Conservation (phyloP, 2,888 invertebrate species). For the Frankliniella intonsa region DNA sequence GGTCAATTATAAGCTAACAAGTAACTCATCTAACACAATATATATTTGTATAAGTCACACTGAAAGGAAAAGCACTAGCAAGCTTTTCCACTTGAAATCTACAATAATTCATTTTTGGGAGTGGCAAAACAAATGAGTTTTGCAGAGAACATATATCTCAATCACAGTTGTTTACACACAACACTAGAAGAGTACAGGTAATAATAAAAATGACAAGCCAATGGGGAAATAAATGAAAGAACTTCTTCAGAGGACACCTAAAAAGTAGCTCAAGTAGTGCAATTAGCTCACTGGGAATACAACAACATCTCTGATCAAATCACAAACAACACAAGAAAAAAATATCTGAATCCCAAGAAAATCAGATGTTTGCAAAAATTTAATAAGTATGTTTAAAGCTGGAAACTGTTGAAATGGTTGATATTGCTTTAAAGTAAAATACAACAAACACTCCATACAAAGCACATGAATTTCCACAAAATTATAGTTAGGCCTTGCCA, state of each 20-base stretch:
- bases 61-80: conserved; percentile 12
- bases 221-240: not conserved
- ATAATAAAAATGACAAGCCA: conserved; percentile 6
- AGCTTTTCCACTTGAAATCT: not conserved
- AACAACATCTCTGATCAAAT: not conserved
- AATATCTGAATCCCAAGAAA: not conserved
- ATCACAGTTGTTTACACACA: conserved; percentile 25
- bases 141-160: conserved; percentile 9
- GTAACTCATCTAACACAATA: not conserved
- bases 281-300: not conserved
- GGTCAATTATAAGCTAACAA: conserved; percentile 20
- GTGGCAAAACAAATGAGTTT: not conserved
- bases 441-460: not conserved
- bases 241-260: not conserved
- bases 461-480: not conserved
- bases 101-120: not conserved
- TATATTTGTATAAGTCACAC: not conserved
- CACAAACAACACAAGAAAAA: not conserved
- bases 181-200: conserved; percentile 17
- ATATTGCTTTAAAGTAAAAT: not conserved
- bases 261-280: not conserved
- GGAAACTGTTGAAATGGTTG: not conserved
- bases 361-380: not conserved
- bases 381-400: not conserved
- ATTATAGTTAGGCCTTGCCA: not conserved